These are phyloP conservation scores for Merops nubicus DNA, from an alignment of 2,113 vertebrate genomes.

Conservation along the genomic window DNA sequence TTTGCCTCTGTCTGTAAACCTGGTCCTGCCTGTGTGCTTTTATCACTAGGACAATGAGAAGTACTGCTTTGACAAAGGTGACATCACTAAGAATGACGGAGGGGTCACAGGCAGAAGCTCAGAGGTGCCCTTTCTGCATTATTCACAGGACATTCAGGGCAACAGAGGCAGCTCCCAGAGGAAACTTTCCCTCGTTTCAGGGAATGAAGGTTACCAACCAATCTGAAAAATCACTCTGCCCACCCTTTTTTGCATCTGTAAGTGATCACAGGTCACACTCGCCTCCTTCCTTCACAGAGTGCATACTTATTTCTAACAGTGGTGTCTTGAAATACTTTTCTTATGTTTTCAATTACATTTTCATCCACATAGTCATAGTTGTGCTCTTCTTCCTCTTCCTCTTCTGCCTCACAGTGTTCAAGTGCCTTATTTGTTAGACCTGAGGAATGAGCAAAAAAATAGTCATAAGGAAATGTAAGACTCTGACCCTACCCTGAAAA, in stretches of 20 bases:
- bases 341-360: constrained; percentile 53
- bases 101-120: neutral
- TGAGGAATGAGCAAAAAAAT: constrained; percentile 15
- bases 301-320: neutral
- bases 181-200: neutral
- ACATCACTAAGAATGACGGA: neutral
- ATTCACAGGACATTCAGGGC: neutral
- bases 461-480: neutral
- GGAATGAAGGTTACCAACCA: neutral
- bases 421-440: neutral
- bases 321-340: constrained; percentile 35
- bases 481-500: neutral
- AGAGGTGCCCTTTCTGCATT: neutral
- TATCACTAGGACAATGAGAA: neutral
- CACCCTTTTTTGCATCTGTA: neutral
- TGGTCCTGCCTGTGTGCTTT: neutral
- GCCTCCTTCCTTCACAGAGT: neutral
- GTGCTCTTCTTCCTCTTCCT: constrained; percentile 12
- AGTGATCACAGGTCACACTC: neutral
- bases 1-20: neutral
- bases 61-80: neutral
- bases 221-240: neutral
- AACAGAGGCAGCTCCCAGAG: fast-evolving
- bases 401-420: neutral
- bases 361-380: constrained; percentile 59